Base-by-base conservation (phyloP, 2,113 vertebrate genomes). In the Melospiza melodia region DNA sequence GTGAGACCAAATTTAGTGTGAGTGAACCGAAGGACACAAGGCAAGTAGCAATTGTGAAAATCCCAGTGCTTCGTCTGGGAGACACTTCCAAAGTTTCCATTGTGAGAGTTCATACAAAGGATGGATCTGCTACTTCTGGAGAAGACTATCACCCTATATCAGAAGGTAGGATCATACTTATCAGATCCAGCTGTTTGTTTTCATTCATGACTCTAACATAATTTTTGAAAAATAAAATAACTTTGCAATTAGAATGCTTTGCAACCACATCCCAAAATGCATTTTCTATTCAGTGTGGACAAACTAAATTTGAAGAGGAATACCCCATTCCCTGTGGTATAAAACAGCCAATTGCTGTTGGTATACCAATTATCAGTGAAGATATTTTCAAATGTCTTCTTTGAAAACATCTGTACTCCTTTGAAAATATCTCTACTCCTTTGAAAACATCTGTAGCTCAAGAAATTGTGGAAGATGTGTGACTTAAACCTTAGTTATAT, bases 21-120 rank as follows among this genome's bases (percentile, higher is more conserved):
- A 98, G 97, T 49, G 99, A 99, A 90, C 99, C 99, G 0, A 98
- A 98, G 77, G 98, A 98, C 74, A 67, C 94, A 8, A 98, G 98
- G 19, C 92, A 98, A 69, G 96, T 98, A 20, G 97, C 96, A 14
- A 68, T 98, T n/a, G 96, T 99, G 88, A 98, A 95, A 97, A 98
- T 99, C 74, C 98, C 99, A 17, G 98, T 99, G 87, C 95, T 98
- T 66, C 98, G 99, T 80, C 95, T 98, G 86, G 99, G 99, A 78
- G 99, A 99, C 91, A 97, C 98, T 49, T 99, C 99, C 4, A 99
- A 98, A 95, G 98, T 99, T 94, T 99, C 99, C 20, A 67, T 99
- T 10, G 99, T 99, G 30, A 98, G 99, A 39, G 98, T 99, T 68
- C 99, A 99, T 97, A 99, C 99, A 89, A 99, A 99, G 92, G 99